Base-by-base conservation (phyloP, 2,888 invertebrate species). In the Apamea epomidion region DNA sequence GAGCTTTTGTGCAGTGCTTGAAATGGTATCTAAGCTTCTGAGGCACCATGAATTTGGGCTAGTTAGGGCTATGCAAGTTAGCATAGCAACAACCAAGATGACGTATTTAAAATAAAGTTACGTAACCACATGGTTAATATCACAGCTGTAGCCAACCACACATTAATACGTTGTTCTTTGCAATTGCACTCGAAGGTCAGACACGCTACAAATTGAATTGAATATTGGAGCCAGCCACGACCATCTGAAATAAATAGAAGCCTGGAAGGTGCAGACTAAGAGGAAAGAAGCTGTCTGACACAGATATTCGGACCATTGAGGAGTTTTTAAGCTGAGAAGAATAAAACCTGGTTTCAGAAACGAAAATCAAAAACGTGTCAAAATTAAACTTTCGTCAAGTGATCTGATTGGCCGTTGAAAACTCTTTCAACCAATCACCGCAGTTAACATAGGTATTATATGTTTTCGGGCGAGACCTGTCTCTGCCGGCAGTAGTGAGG, bases 111-210 rank as follows among this genome's bases (percentile, higher is more conserved):
- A 45, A 45, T 54, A 79, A 68, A 45, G 80, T 69, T 64, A 51
- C 48, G 16, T 73, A 64, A 73, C 45, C 54, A 80, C 6, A 14
- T 54, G 37, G 71, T 48, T 42, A 80, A 80, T 82, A 82, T 85
- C 67, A 80, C 85, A 85, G 81, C 71, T 82, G 81, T 71, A 60
- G 60, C 32, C 58, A 25, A 25, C 58, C 29, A 42, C n/a, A 32
- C 58, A 21, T 54, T 48, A 68, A 65, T 54, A 32, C 25, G 37
- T 76, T 25, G 42, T 51, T 45, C 42, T 83, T 54, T 21, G 58
- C 51, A 69, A 60, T 60, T 84, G 65, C n/a, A 65, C 48, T 71
- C 25, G 42, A 81, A 84, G 70, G 62, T 70, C 37, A 32, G 69
- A 76, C 58, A 54, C 32, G 16, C 21, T 82, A 54, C 32, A n/a